Evolutionary conservation across 2,888 invertebrate species (phyloP), one percentile per base, ranked within the genome.

Genomic region (Lobophora halterata): DNA sequence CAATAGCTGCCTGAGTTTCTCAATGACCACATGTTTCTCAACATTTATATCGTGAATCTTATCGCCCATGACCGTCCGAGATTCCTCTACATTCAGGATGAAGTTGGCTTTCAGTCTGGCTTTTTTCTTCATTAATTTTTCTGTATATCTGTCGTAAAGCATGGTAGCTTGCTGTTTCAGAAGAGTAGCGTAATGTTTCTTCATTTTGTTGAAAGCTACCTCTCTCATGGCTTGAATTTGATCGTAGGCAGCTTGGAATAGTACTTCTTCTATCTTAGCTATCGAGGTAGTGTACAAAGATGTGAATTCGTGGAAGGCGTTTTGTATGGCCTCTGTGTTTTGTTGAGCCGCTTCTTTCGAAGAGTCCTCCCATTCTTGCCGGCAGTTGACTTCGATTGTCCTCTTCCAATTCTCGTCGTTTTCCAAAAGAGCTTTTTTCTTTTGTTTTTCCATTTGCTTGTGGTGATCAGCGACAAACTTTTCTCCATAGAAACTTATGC

Each of bases 1-100:
- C 1, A 82, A 55, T 10, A 71, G 52, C 18, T 75, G 58, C 32
- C 77, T 59, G 6, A 80, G 26, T 29, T 78, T 85, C 46, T 83
- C 79, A 34, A 82, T 49, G 12, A 73, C 70, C n/a, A 65, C 34
- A 46, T 79, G 77, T 57, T 85, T 86, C 36, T 85, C 83, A 1
- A 77, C 49, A 7, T 77, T 77, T 5, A 82, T 64, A 33, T 81
- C 78, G 37, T 83, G 83, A 14, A 83, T 25, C 38, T 55, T 52
- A n/a, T 60, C 49, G 5, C 49, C 50, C 49, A 67, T 55, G 0
- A 18, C 29, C 1, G 49, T 58, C 16, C 65, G 64, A 11, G 49
- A 18, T 14, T 48, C 42, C 30, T 79, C 72, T 0, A 82, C 34
- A 0, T 66, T 46, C 11, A 48, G 4, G 8, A 77, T 61, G 40